Percentiles rank a stretch among this genome's conserved stretches.
These are phyloP conservation scores for Lagorchestes hirsutus DNA, from an alignment of 2,797 vertebrate species.

Conservation along the genomic window DNA sequence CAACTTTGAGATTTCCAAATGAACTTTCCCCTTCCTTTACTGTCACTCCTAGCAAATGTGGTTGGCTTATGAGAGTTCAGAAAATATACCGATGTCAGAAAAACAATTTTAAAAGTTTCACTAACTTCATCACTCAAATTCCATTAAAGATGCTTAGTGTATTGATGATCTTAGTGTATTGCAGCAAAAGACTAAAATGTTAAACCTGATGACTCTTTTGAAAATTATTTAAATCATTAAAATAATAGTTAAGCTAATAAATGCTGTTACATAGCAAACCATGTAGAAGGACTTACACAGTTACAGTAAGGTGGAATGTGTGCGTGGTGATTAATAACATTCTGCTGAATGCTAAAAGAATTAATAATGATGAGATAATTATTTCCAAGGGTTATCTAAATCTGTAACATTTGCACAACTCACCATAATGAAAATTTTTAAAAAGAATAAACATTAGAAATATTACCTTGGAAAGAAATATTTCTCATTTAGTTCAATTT, in stretches of 20 bases:
- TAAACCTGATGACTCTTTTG: conserved; percentile 17
- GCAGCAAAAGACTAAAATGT: conserved; percentile 29
- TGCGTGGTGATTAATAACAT: conserved; percentile 55
- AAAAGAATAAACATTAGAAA: background rate
- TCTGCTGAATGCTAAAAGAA: conserved; percentile 42
- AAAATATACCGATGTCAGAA: background rate
- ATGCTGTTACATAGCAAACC: background rate
- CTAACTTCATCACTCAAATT: conserved; percentile 27
- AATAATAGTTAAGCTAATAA: conserved; percentile 36
- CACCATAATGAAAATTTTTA: conserved; percentile 5
- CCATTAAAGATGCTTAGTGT: conserved; percentile 44
- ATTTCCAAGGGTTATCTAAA: conserved; percentile 37
- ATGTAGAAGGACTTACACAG: conserved; percentile 6
- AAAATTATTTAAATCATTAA: conserved; percentile 14
- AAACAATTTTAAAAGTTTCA: conserved; percentile 40
- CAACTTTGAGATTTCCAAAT: background rate
- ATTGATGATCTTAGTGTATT: conserved; percentile 29
- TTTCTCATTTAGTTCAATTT: background rate
- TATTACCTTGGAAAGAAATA: background rate
- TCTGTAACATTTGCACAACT: conserved; percentile 42
- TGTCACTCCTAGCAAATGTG: conserved; percentile 4
- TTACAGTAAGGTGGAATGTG: conserved; percentile 29
- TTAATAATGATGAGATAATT: conserved; percentile 51
- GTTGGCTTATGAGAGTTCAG: conserved; percentile 2
- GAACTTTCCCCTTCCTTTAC: background rate